Evolutionary conservation across 1,140 invertebrate genomes (phyloP), one percentile per base, ranked within the genome.

Genomic region (Leptopilina boulardi): DNA sequence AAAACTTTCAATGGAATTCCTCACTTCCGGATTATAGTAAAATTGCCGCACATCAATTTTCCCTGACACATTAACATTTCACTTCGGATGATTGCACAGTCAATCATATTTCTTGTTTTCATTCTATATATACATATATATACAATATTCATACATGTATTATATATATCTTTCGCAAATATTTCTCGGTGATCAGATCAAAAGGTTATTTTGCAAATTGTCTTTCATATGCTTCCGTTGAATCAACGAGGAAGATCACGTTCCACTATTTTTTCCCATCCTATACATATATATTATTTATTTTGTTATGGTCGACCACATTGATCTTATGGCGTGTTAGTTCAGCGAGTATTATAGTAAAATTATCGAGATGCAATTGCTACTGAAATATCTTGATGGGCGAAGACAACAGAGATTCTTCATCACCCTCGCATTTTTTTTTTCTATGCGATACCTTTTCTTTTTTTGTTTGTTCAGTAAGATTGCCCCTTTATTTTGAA

Each of bases 401-500:
- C 77, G 74, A 82, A 78, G 81, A 78, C 80, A 38, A n/a, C 79
- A 82, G 75, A 73, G 76, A 51, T 75, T 42, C 77, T 80, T 70
- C 44, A n/a, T 56, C 73, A 66, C 42, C 74, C 80, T 80, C 54
- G 23, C 59, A 66, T 66, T 66, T 66, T 23, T 30, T 72, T 82
- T 80, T 80, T 73, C 10, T 59, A 74, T 66, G n/a, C n/a, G 38
- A 59, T 75, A 81, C 77, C 82, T 85, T 83, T 38, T n/a, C n/a
- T n/a, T n/a, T 38, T 38, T 85, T 82, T 85, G 84, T 85, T 85
- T 85, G 80, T 66, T 82, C 82, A 82, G 79, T 66, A 54, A 85
- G 79, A 85, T 83, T 85, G 75, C 47, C 74, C 78, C 83, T 82
- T 85, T 79, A 83, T 84, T 38, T 83, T 82, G 81, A 88, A 89